These are phyloP conservation scores for Bursaphelenchus okinawaensis DNA, from an alignment of 2,888 invertebrate genomes.

Conservation along the genomic window DNA sequence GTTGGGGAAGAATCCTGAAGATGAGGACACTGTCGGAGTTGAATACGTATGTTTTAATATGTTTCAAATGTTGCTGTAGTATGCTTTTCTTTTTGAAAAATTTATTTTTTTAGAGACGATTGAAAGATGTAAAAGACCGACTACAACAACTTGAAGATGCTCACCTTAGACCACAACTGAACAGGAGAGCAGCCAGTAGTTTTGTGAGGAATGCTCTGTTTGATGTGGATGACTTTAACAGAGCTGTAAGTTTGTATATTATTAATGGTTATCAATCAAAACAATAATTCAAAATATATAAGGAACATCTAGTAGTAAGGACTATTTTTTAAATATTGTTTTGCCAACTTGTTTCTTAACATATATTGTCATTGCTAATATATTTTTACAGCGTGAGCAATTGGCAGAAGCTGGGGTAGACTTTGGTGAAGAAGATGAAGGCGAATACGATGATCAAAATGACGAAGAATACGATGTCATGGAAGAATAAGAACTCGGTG, in stretches of 20 bases:
- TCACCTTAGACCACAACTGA: slow-evolving; percentile 8
- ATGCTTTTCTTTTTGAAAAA: too few species aligned
- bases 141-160: slow-evolving; percentile 12
- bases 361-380: too few species aligned
- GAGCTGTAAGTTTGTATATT: not conserved
- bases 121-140: not conserved
- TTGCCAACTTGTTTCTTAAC: too few species aligned
- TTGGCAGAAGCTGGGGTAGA: not conserved
- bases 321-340: too few species aligned
- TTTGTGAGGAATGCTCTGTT: slow-evolving; percentile 21
- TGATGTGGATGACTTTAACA: not conserved
- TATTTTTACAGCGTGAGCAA: not conserved
- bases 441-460: not conserved
- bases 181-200: slow-evolving; percentile 12
- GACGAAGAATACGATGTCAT: not conserved
- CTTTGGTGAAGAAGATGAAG: not conserved
- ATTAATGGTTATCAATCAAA: too few species aligned
- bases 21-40: slow-evolving; percentile 7
- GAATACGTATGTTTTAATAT: slow-evolving; percentile 3
- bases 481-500: not conserved
- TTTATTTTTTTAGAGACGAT: slow-evolving; percentile 7
- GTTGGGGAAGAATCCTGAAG: not conserved
- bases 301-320: too few species aligned
- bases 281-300: too few species aligned
- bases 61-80: not conserved